These are phyloP conservation scores for Galerucella nymphaeae DNA, from an alignment of 2,888 invertebrate species.

Conservation along the genomic window DNA sequence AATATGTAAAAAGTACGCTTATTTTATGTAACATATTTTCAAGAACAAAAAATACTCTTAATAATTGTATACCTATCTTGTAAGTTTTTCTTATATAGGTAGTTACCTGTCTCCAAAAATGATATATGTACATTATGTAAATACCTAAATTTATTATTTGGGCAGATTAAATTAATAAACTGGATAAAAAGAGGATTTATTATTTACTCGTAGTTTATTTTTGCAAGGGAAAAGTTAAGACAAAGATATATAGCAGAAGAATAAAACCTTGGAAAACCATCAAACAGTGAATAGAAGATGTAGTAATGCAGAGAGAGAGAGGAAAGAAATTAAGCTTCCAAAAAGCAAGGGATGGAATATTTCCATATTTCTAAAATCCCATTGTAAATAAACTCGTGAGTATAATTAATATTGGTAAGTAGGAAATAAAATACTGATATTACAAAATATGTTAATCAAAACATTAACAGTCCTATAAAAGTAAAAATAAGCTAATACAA, in stretches of 20 bases:
- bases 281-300: too few relatives aligned
- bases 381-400: too few relatives aligned
- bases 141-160: constrained; percentile 57
- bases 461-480: too few relatives aligned
- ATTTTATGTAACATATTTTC: constrained; percentile 52
- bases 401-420: too few relatives aligned
- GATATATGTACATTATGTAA: constrained; percentile 52
- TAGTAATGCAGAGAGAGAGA: too few relatives aligned
- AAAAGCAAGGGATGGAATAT: too few relatives aligned
- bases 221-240: not conserved
- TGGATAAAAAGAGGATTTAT: constrained; percentile 39
- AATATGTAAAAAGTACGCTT: constrained; percentile 53
- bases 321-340: too few relatives aligned
- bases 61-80: constrained; percentile 48
- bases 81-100: constrained; percentile 46
- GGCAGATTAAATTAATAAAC: constrained; percentile 53
- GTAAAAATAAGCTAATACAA: too few relatives aligned
- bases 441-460: too few relatives aligned
- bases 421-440: too few relatives aligned
- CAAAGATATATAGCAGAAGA: not conserved
- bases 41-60: constrained; percentile 50
- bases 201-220: not conserved
- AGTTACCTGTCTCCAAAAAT: constrained; percentile 45
- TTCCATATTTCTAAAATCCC: too few relatives aligned
- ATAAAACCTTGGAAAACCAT: too few relatives aligned